These are phyloP conservation scores for Gonatopus flavifemur DNA, from an alignment of 1,140 invertebrate species.

Conservation along the genomic window DNA sequence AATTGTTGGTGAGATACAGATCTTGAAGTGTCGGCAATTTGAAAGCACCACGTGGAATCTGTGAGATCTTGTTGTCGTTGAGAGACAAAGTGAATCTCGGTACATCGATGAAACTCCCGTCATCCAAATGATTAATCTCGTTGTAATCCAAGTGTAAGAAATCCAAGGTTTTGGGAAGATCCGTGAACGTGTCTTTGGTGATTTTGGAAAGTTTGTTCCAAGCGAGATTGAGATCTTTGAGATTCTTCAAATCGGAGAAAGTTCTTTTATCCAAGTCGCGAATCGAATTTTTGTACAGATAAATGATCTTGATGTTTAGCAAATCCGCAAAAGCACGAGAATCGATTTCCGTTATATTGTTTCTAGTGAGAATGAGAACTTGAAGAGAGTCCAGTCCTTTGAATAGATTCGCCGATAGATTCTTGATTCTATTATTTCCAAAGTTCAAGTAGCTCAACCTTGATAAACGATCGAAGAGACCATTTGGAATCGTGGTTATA, in stretches of 20 bases:
- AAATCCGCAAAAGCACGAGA: slow-evolving; percentile 19
- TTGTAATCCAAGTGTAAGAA: slow-evolving; percentile 30
- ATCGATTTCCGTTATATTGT: slow-evolving; percentile 22
- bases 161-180: slow-evolving; percentile 23
- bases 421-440: slow-evolving; percentile 23
- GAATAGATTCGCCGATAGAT: slow-evolving; percentile 20
- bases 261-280: slow-evolving; percentile 12
- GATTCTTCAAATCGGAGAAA: slow-evolving; percentile 20
- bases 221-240: slow-evolving; percentile 27
- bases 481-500: slow-evolving; percentile 21
- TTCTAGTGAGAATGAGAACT: slow-evolving; percentile 20
- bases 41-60: slow-evolving; percentile 22
- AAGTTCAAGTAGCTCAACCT: slow-evolving; percentile 25
- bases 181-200: slow-evolving; percentile 14
- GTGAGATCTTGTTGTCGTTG: slow-evolving; percentile 29
- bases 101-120: slow-evolving; percentile 23
- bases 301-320: slow-evolving; percentile 16
- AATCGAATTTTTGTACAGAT: slow-evolving; percentile 26
- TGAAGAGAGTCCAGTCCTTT: slow-evolving; percentile 22
- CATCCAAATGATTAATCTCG: slow-evolving; percentile 26
- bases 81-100: slow-evolving; percentile 26
- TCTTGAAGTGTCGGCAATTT: slow-evolving; percentile 23
- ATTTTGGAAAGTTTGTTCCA: slow-evolving; percentile 28
- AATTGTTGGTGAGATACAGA: slow-evolving; percentile 29
- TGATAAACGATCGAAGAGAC: slow-evolving; percentile 15